Evolutionary conservation across 2,888 invertebrate species (phyloP).

Genomic region (Drosophila longiperda): DNA sequence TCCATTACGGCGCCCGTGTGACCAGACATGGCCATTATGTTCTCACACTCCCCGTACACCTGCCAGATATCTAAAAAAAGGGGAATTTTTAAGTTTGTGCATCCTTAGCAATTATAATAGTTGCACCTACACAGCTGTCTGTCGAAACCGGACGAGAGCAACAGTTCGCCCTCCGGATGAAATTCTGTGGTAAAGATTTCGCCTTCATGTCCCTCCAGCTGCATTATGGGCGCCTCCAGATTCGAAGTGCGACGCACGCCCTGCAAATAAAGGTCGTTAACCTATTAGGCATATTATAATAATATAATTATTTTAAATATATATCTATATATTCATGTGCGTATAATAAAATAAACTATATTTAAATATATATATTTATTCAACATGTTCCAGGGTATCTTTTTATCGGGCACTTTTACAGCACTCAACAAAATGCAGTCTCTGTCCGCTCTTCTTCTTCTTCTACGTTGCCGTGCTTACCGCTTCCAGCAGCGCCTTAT

Average conservation of each 20-base stretch:
- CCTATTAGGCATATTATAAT: too few species aligned
- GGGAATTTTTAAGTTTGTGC: neutral
- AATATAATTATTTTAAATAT: neutral
- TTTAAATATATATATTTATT: neutral
- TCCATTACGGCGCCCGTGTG: slow-evolving; percentile 98
- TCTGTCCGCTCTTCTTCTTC: slow-evolving; percentile 18
- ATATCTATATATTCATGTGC: neutral
- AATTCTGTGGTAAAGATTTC: slow-evolving; percentile 97
- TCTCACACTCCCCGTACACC: slow-evolving; percentile 99
- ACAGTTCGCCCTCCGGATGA: slow-evolving; percentile 97
- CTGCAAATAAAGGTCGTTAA: slow-evolving; percentile 75
- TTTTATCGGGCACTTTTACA: neutral
- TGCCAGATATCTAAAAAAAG: slow-evolving; percentile 93
- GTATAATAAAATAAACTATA: too few species aligned
- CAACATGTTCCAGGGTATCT: neutral
- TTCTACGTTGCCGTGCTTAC: slow-evolving; percentile 85
- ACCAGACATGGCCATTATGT: slow-evolving; percentile 95
- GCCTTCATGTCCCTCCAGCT: slow-evolving; percentile 97
- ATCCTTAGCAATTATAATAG: too few species aligned
- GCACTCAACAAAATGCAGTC: slow-evolving; percentile 12
- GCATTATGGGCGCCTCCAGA: slow-evolving; percentile 96
- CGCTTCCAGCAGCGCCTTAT: slow-evolving; percentile 90
- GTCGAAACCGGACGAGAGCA: slow-evolving; percentile 98
- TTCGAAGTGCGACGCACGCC: slow-evolving; percentile 93
- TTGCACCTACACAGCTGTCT: slow-evolving; percentile 93